Evolutionary conservation across 2,888 invertebrate genomes (phyloP).

Genomic region (Philhelius pedissequus): DNA sequence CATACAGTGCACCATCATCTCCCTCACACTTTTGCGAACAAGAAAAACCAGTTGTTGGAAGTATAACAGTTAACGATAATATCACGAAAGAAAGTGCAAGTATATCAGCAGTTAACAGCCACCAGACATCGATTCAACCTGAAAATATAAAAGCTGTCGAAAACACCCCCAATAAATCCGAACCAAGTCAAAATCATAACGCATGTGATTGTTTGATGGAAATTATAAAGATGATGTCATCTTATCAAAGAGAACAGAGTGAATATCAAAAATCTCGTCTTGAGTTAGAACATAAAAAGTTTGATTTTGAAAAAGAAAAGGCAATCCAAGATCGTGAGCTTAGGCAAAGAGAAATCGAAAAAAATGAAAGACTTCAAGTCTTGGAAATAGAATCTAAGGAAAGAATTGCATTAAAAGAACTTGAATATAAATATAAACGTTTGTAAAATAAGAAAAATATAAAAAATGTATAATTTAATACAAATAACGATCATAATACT

Average conservation of each 20-base stretch:
- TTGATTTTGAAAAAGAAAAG: neutral
- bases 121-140: neutral
- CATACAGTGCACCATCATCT: neutral
- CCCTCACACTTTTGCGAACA: neutral
- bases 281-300: neutral
- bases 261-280: neutral
- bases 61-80: neutral
- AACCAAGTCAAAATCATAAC: neutral
- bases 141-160: neutral
- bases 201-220: neutral
- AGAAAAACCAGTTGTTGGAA: neutral
- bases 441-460: neutral
- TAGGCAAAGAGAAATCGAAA: neutral
- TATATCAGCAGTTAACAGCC: neutral
- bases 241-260: neutral
- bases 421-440: neutral
- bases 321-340: neutral
- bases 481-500: no score
- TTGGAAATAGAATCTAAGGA: neutral
- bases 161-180: neutral
- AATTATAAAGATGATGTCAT: neutral
- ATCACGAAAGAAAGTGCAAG: neutral
- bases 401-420: neutral
- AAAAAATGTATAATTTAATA: no score
- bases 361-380: neutral